A percentile compares a stretch with the other conserved stretches of the same genome.
These are phyloP conservation scores for Dolichoris vasculosae DNA, from an alignment of 1,140 invertebrate genomes.

Conservation along the genomic window DNA sequence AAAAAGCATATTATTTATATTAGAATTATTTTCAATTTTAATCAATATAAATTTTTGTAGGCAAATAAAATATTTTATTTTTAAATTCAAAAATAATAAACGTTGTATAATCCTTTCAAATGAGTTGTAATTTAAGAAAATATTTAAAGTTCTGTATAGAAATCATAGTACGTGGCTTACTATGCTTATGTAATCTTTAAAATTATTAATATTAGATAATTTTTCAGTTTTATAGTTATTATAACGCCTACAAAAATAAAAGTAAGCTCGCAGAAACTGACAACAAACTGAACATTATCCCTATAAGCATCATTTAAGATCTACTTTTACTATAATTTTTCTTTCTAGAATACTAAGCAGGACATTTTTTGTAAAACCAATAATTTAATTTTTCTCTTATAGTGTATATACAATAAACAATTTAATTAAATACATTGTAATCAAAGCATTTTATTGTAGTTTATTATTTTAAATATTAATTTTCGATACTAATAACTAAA, in stretches of 20 bases:
- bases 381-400: neutral
- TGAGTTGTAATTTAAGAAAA: too few relatives aligned
- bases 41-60: too few relatives aligned
- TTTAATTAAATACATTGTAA: neutral
- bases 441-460: neutral
- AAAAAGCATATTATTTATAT: neutral
- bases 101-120: too few relatives aligned
- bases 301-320: neutral
- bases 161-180: too few relatives aligned
- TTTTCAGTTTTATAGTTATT: neutral
- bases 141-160: too few relatives aligned
- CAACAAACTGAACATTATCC: neutral
- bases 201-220: neutral
- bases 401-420: neutral
- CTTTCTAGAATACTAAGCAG: neutral
- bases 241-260: neutral
- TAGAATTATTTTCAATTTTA: neutral
- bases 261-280: neutral
- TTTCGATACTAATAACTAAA: neutral
- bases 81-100: too few relatives aligned
- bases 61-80: too few relatives aligned
- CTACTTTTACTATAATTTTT: neutral
- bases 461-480: neutral
- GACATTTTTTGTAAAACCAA: neutral
- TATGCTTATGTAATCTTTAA: neutral